Base-by-base conservation (phyloP, 2,888 invertebrate species). In the Timema podura region DNA sequence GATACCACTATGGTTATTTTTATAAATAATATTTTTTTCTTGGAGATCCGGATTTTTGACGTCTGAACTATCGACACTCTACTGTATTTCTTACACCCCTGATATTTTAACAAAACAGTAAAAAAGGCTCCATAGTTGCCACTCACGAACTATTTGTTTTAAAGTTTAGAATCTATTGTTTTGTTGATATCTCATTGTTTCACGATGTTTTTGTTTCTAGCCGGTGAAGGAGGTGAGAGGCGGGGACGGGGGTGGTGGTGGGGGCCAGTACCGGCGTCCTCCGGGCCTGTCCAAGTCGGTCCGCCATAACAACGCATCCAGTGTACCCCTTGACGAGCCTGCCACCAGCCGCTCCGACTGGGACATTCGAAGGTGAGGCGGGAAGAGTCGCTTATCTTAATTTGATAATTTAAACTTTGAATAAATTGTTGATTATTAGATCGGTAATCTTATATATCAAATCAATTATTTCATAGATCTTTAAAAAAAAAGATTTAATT, bases 271-370 rank as follows among this genome's bases (percentile, higher is more conserved):
- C 51, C 67, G 70, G 10, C 68, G 70, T 30, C 70, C 71, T 11
- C 69, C 73, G 11, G 70, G 71, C 9, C 44, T 73, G 59, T 71
- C 71, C 54, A 73, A 73, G 69, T 73, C 73, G 30, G 71, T 70
- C 10, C 70, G 73, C 9, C 68, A 71, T 48, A 73, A 73, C 54
- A 49, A 47, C 44, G 48, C 70, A 45, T 49, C 61, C 65, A 67
- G 45, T 44, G 67, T 64, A 15, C 71, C 67, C 54, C 66, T 73
- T n/a, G 74, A 74, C 61, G 73, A 74, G 51, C 64, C 70, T 15
- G 66, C 68, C 13, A 72, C 74, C 57, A 74, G 74, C 69, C 69
- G 71, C 47, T 75, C 75, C n/a, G 75, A 74, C 51, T 75, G 75
- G 74, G 75, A 75, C 71, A 74, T 75, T 13, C 65, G 73, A 65